Evolutionary conservation across 2,113 vertebrate genomes (phyloP), one percentile per base, ranked within the genome.

Genomic region (Rallus limicola): DNA sequence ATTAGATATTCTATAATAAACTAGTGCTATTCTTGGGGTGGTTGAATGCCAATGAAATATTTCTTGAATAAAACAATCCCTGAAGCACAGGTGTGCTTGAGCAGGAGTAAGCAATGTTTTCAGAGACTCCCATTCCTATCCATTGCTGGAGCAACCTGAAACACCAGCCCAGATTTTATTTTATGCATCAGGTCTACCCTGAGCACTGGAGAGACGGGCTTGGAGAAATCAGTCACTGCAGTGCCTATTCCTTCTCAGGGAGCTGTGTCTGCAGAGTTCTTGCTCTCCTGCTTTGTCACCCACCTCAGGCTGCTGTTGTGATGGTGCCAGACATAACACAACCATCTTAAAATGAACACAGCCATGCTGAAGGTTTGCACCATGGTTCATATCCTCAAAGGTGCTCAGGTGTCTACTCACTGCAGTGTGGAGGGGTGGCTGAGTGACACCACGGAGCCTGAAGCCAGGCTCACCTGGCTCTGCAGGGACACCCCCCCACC

Each of bases 391-490:
- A 7, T 21, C 33, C 71, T 60, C 13, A 0, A 3, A 46, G 75
- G 46, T 7, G 59, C 34, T 55, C 2, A 9, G 81, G 84, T 46
- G 81, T 42, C 62, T 79, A 25, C 34, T 64, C 33, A 0, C 0
- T 24, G 33, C 0, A 0, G 36, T 10, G 40, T 33, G 59, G 23
- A 2, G 1, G 25, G 40, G 40, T 7, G 40, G 34, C 70, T 68
- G 80, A 79, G 64, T 44, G 89, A 53, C 82, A 63, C 28, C 0
- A 0, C 7, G 3, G 15, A 42, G 95, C 78, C 84, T 1, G 0
- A 46, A 26, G 87, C 56, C 50, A 26, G 75, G 65, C 82, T 96
- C 94, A 96, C 94, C 96, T 94, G 93, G 52, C 92, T 90, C 93
- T 11, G 67, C 82, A 9, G 79, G 92, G 36, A 36, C 36, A 65